Evolutionary conservation across 2,113 vertebrate species (phyloP), one percentile per base, ranked within the genome.

Genomic region (Abramis brama): DNA sequence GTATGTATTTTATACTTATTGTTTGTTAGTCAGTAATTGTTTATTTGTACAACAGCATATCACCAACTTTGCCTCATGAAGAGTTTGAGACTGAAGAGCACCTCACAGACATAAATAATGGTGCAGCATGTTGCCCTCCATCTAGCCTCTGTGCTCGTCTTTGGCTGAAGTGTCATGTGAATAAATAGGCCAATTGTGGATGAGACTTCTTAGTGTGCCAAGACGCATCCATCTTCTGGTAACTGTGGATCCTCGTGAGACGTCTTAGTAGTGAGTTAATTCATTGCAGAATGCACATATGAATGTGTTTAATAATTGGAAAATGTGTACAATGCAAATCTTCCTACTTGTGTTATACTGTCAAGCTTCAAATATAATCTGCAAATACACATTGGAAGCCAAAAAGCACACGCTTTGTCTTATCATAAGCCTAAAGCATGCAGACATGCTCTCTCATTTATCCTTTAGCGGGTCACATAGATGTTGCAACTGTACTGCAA

Each of bases 1-100:
- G 57, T 84, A 62, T 30, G 74, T 84, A 70, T 86, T 66, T 57
- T 68, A 11, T 60, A 84, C 86, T 80, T 21, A 23, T 62, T 45
- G n/a, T 77, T 77, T 55, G 78, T 57, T 52, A 21, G 47, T 59
- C 30, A 10, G 21, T 82, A 83, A 47, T n/a, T 52, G 71, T 73
- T 68, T 83, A 75, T 82, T 78, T 70, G 27, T 77, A 71, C 12
- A 79, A 23, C 25, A 84, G 57, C 59, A 50, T 81, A 81, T 85
- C 78, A 85, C 85, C 85, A 82, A 60, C 75, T 90, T 88, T 88
- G 87, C 87, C 87, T 88, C 85, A 79, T 27, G 19, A 85, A 86
- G 81, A 71, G 59, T 84, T 87, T 87, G 74, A 85, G 30, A 81
- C 87, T 39, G 36, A 81, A 81, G 27, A 60, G 23, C 84, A 79